Conservation (phyloP, 2,797 vertebrate species). For the Poeciliopsis infans region DNA sequence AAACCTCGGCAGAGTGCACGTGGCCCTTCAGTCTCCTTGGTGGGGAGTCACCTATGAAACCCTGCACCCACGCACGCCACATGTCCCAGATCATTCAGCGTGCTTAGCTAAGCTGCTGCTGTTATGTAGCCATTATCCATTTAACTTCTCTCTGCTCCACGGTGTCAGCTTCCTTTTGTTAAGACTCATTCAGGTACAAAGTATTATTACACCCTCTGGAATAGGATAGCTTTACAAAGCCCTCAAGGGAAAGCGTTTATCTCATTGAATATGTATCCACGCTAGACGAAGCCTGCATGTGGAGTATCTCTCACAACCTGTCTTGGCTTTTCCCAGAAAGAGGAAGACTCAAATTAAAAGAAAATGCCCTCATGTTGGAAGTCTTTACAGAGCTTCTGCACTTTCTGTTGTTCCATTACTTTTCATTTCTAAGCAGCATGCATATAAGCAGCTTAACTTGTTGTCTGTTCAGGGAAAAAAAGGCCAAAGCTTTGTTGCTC, state of each 20-base stretch:
- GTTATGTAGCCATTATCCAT: constrained; percentile 79
- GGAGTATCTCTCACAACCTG: constrained; percentile 39
- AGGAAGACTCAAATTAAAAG: constrained; percentile 33
- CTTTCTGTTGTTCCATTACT: constrained; percentile 65
- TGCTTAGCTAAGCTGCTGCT: constrained; percentile 66
- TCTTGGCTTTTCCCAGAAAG: constrained; percentile 28
- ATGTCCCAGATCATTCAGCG: constrained; percentile 73
- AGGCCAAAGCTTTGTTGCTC: constrained; percentile 61
- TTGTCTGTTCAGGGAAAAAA: constrained; percentile 68
- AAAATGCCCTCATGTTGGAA: constrained; percentile 35
- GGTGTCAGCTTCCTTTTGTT: constrained; percentile 82
- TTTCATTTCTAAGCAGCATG: constrained; percentile 73
- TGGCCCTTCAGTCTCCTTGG: constrained; percentile 56
- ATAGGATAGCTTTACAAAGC: constrained; percentile 74
- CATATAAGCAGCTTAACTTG: constrained; percentile 75
- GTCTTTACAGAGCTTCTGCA: constrained; percentile 27
- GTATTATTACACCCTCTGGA: constrained; percentile 78
- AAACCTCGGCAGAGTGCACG: constrained; percentile 47
- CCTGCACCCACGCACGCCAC: constrained; percentile 73
- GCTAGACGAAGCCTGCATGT: constrained; percentile 30
- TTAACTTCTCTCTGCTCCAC: constrained; percentile 68
- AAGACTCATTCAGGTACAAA: constrained; percentile 78
- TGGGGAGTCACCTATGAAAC: constrained; percentile 76
- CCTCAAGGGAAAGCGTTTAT: constrained; percentile 69
- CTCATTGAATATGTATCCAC: constrained; percentile 72